Conservation (phyloP, 1,140 invertebrate species). For the Psilanteris sp. region DNA sequence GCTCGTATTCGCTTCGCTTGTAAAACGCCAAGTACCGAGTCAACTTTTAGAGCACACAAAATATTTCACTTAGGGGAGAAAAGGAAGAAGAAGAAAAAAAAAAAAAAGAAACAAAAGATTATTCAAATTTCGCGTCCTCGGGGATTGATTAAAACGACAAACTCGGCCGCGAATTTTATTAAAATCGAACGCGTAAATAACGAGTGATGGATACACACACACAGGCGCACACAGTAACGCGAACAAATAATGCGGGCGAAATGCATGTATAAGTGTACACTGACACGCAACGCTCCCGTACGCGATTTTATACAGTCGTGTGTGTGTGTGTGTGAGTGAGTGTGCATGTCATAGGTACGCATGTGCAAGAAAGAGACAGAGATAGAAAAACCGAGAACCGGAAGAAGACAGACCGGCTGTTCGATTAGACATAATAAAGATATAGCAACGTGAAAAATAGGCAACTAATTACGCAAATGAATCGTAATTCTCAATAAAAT, state of each 20-base stretch:
- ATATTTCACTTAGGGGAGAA: neutral
- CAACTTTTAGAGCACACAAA: neutral
- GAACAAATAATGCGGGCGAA: too few species aligned
- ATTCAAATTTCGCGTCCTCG: neutral
- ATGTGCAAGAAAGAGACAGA: too few species aligned
- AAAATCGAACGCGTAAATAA: conserved; percentile 2
- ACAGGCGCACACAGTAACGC: too few species aligned
- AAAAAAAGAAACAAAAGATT: too few species aligned
- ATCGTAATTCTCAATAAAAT: conserved; percentile 58
- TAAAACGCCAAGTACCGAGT: conserved; percentile 1
- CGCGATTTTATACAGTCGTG: too few species aligned
- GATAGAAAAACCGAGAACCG: neutral
- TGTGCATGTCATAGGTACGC: too few species aligned
- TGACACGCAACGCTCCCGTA: too few species aligned
- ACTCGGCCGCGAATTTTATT: conserved; percentile 1
- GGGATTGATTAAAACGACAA: neutral
- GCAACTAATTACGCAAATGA: conserved; percentile 57
- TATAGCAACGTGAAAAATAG: conserved; percentile 34
- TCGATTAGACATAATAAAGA: conserved; percentile 28
- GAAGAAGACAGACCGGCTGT: neutral
- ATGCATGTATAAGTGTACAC: too few species aligned
- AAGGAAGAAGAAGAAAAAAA: too few species aligned
- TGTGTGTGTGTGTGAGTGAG: too few species aligned
- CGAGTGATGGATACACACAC: too few species aligned
- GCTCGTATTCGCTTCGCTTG: neutral